Base-by-base conservation (phyloP, 2,797 vertebrate species). In the Pempheris klunzingeri region DNA sequence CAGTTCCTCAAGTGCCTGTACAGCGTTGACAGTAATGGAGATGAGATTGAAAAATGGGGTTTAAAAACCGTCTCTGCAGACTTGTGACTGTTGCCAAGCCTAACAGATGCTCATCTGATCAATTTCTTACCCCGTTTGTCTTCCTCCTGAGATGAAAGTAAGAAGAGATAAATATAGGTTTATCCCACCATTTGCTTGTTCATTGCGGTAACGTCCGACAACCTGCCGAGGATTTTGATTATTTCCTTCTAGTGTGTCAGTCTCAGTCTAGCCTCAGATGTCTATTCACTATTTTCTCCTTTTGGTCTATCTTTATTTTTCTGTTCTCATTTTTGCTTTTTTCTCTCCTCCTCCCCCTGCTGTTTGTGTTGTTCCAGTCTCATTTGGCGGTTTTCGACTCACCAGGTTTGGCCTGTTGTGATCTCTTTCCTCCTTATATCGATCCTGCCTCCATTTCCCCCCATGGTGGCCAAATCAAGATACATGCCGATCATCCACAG, bases 81-180 rank as follows among this genome's bases (percentile, higher is more conserved):
- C 80, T 82, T 74, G 86, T 83, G 74, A 90, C 87, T 90, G 88
- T 88, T 90, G 88, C 88, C 86, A 90, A 90, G 86, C 67, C 89
- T 75, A 92, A 92, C 89, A 93, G 86, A 92, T 90, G 89, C 91
- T 93, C 90, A 93, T 91, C 83, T 93, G 91, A 93, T 93, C 91
- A 91, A 82, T 92, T 91, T 87, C 87, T 86, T 74, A 85, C 68
- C 81, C 83, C 44, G 81, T 90, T 92, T 91, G 86, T 93, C 84
- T 90, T 90, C 84, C 80, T 87, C 76, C 80, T 12, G 8, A 80
- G 89, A 90, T 91, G 85, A 92, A 91, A 91, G 88, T 63, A 79
- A 72, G 65, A 81, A 57, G 72, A 89, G 86, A 93, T 91, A 93
- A 90, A 89, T 89, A 82, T 86, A 83, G 86, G 88, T 92, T 92